A percentile compares a stretch with the other conserved stretches of the same genome.
These are phyloP conservation scores for Semibalanus balanoides DNA, from an alignment of 1,140 invertebrate genomes.

Conservation along the genomic window DNA sequence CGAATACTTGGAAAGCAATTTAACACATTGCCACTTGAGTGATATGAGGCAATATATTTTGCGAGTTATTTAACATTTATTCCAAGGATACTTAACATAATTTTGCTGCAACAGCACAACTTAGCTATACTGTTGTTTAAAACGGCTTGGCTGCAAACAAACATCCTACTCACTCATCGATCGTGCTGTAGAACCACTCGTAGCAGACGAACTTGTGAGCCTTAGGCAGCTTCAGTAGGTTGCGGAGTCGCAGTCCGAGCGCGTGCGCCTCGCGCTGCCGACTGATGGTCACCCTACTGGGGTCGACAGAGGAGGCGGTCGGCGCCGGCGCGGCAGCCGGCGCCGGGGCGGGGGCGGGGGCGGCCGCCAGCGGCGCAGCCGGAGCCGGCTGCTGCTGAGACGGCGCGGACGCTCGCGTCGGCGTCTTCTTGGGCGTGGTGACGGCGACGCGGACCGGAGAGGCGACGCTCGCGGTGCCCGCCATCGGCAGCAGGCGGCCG, in stretches of 20 bases:
- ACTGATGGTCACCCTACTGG: neutral
- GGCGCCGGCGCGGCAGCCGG: no score
- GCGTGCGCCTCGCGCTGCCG: slow-evolving; percentile 46
- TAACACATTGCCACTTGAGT: no score
- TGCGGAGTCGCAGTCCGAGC: slow-evolving; percentile 77
- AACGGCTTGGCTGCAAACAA: no score
- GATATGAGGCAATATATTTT: no score
- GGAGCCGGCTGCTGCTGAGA: neutral
- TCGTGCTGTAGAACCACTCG: slow-evolving; percentile 98
- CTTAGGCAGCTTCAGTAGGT: slow-evolving; percentile 94
- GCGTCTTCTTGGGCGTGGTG: slow-evolving; percentile 33
- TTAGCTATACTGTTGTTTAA: no score
- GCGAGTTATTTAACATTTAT: no score
- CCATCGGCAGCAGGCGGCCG: slow-evolving; percentile 12
- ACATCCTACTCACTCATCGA: slow-evolving; percentile 53
- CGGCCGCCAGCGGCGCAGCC: no score
- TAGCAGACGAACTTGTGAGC: slow-evolving; percentile 98
- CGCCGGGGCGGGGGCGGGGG: no score
- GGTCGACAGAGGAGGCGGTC: no score
- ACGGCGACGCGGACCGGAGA: slow-evolving; percentile 25
- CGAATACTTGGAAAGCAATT: no score
- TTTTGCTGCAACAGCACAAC: no score
- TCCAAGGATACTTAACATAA: no score
- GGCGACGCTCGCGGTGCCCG: neutral
- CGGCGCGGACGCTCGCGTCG: slow-evolving; percentile 26